Base-by-base conservation (phyloP, 2,113 vertebrate species). In the Hypomesus transpacificus region DNA sequence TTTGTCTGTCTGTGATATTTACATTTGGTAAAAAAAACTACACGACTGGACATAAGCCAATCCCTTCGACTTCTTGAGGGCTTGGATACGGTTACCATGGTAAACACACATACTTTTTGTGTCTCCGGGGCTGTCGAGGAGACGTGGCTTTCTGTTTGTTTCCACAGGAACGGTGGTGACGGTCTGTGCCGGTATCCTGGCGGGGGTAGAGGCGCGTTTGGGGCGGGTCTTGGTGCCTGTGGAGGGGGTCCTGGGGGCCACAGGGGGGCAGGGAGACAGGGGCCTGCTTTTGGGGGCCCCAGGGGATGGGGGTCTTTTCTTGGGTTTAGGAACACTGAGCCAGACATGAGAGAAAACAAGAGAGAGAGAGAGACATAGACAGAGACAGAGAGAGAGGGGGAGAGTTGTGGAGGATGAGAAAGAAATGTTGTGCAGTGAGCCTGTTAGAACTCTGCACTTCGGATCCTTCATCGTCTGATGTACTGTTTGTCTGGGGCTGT, bases 271-370 rank as follows among this genome's bases (percentile, higher is more conserved):
- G 11, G 95, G 94, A 14, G 95, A 96, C 0, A 94, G 83, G 0
- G 94, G 92, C 14, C 93, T 91, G 56, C 89, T 90, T 79, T 90
- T 95, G 54, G 93, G 88, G 4, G 92, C 84, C 0, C 92, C 93
- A 0, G 95, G 95, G 0, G 95, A 96, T 0, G 94, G 89, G 18
- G 94, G 92, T 77, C 94, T 91, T 76, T 92, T 93, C 87, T 91
- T 96, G 74, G 87, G 84, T 68, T 91, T 91, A 0, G 91, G 87
- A 73, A 94, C 93, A 83, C 86, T 88, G 75, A 69, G 75, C 59
- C 21, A 50, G 66, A 5, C 54, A 62, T 7, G 39, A 2, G n/a
- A 59, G 20, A 16, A 57, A 64, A 67, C 53, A 63, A 52, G 60
- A 28, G n/a, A 3, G 17, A 7, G 56, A n/a, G 14, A 20, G 21